Conservation (phyloP, 2,797 vertebrate species). For the Adrianichthys oophorus region DNA sequence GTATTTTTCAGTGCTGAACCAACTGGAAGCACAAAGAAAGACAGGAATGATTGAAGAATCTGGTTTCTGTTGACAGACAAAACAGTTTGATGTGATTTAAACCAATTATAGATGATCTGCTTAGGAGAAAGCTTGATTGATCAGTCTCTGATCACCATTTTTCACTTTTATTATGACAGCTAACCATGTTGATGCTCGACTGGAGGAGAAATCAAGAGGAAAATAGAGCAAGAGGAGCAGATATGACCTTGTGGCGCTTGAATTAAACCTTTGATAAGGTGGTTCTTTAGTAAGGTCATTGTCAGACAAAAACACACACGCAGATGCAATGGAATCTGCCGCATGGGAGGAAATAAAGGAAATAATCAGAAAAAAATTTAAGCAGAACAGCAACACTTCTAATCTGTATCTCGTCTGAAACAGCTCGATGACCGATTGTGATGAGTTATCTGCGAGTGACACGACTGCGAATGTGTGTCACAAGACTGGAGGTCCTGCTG, state of each 20-base stretch:
- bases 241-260: slow-evolving; percentile 17
- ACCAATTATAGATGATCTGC: background rate
- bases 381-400: slow-evolving; percentile 43
- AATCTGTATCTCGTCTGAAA: slow-evolving; percentile 47
- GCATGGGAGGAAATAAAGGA: slow-evolving; percentile 23
- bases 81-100: slow-evolving; percentile 2
- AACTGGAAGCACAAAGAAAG: background rate
- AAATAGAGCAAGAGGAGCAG: slow-evolving; percentile 1
- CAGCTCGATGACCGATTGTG: slow-evolving; percentile 30
- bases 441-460: slow-evolving; percentile 59
- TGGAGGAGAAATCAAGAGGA: slow-evolving; percentile 11
- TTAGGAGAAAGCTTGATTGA: background rate
- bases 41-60: background rate
- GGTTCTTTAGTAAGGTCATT: slow-evolving; percentile 25
- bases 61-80: slow-evolving; percentile 1
- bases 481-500: slow-evolving; percentile 49
- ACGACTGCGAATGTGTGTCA: slow-evolving; percentile 69
- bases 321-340: slow-evolving; percentile 38
- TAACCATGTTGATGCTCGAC: background rate
- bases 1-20: background rate
- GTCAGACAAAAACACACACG: slow-evolving; percentile 14
- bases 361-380: slow-evolving; percentile 48
- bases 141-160: slow-evolving; percentile 6
- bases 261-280: slow-evolving; percentile 38
- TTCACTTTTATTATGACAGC: background rate